phyloP scores from a whole-genome alignment of 2,113 vertebrate species.

The Dendropsophus ebraccatus region DNA sequence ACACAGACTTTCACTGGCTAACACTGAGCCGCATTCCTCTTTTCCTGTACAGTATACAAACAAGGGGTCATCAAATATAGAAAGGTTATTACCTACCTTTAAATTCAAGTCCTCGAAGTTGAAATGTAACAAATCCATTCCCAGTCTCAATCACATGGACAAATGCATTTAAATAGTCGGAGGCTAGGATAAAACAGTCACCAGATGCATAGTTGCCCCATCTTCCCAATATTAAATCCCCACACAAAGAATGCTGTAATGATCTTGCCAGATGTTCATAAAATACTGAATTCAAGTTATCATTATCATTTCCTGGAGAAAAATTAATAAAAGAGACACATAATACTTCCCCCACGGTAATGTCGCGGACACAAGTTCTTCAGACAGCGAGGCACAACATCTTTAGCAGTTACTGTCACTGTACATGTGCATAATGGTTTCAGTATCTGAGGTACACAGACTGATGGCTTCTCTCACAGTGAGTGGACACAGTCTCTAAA shows the following conservation, averaged over 20 bases:
- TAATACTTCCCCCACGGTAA: no score
- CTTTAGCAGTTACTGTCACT: no score
- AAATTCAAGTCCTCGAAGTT: slow-evolving; percentile 96
- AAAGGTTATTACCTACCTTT: slow-evolving; percentile 86
- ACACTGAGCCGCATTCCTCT: no score
- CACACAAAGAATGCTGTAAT: slow-evolving; percentile 92
- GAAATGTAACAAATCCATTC: slow-evolving; percentile 96
- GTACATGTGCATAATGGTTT: no score
- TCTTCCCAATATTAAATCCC: slow-evolving; percentile 91
- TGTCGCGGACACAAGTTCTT: no score
- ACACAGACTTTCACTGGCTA: no score
- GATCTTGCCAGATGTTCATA: slow-evolving; percentile 97
- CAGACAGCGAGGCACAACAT: no score
- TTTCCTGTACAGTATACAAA: no score
- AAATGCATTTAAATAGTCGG: slow-evolving; percentile 96
- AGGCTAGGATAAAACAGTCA: slow-evolving; percentile 97
- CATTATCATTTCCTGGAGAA: slow-evolving; percentile 86
- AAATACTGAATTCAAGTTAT: slow-evolving; percentile 97
- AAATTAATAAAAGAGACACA: slow-evolving; percentile 18
- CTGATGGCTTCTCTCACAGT: no score
- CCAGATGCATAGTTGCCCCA: slow-evolving; percentile 96
- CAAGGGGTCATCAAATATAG: no score
- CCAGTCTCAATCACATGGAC: slow-evolving; percentile 96
- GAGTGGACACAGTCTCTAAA: no score
- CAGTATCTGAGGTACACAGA: no score